Evolutionary conservation across 2,888 invertebrate genomes (phyloP).

Genomic region (Cremastobaeus sp.): DNA sequence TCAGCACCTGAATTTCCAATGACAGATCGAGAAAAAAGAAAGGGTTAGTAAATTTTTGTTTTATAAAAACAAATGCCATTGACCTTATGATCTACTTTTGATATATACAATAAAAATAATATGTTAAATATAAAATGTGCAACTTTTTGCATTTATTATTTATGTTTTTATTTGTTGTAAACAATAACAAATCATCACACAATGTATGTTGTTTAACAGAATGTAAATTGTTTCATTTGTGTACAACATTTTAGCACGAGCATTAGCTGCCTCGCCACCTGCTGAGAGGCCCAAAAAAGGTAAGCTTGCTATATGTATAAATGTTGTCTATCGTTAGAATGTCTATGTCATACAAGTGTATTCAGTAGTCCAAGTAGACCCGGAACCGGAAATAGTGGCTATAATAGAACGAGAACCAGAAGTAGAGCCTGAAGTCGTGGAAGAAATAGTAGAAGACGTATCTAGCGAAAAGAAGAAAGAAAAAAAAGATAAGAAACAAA

Average conservation of each 20-base stretch:
- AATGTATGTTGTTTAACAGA: neutral
- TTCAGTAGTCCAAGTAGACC: slow-evolving; percentile 57
- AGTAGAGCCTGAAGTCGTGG: slow-evolving; percentile 42
- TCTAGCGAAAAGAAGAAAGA: slow-evolving; percentile 64
- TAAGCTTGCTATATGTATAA: slow-evolving; percentile 55
- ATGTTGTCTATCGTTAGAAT: slow-evolving; percentile 23
- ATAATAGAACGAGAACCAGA: slow-evolving; percentile 54
- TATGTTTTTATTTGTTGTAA: neutral
- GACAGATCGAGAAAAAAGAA: slow-evolving; percentile 74
- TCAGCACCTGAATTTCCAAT: slow-evolving; percentile 70
- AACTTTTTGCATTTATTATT: neutral
- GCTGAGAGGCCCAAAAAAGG: slow-evolving; percentile 60
- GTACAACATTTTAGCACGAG: slow-evolving; percentile 72
- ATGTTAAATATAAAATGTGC: neutral
- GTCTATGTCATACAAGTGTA: slow-evolving; percentile 51
- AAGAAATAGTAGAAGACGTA: slow-evolving; percentile 57
- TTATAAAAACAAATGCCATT: neutral
- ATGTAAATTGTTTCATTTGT: neutral
- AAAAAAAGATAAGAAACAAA: slow-evolving; percentile 59
- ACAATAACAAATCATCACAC: neutral
- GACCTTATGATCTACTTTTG: neutral
- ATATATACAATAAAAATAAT: neutral
- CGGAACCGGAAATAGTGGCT: slow-evolving; percentile 50
- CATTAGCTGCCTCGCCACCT: slow-evolving; percentile 67
- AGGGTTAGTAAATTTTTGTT: slow-evolving; percentile 69